Base-by-base conservation (phyloP, 2,113 vertebrate species). In the Abramis brama region DNA sequence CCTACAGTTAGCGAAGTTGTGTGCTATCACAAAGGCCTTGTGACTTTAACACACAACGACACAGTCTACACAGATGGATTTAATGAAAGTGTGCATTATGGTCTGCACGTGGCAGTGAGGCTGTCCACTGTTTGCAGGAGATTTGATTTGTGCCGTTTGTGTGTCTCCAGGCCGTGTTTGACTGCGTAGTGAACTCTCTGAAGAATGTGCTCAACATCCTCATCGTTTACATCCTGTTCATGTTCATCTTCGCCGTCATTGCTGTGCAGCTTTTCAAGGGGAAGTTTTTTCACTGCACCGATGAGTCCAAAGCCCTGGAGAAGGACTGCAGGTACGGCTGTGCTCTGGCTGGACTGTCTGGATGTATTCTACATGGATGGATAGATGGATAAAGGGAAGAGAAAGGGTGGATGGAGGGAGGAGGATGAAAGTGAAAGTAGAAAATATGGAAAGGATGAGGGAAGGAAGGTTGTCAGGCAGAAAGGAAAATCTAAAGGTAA, bases 181-280 rank as follows among this genome's bases (percentile, higher is more conserved):
- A 99, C 96, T 99, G 98, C 0, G 98, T 99, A 82, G 98, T 99
- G 86, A 99, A 99, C 93, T 99, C 97, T 7, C 94, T 99, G 94
- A 99, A 97, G 95, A 99, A 99, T 0, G 98, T 99, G 7, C 95
- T 99, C 82, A 99, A 99, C 90, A 99, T 99, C 93, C 95, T 99
- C 88, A 97, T 99, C 0, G 98, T 99, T 82, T 99, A 99, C 93
- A 96, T 99, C 93, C 98, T 99, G 90, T 99, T 99, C 95, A 99
- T 99, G 98, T 98, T 99, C 95, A 99, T 99, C 90, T 99, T 99
- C 3, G 98, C 98, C 0, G 98, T 99, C 79, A 98, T 99, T 6
- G 98, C 98, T 0, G 98, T 99, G 86, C 98, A 99, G 93, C 97
- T 99, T 87, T 99, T 99, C 92, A 99, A 99, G 89, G 98, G 98